These are phyloP conservation scores for Alectoris magna DNA, from an alignment of 2,797 vertebrate species.

Conservation along the genomic window DNA sequence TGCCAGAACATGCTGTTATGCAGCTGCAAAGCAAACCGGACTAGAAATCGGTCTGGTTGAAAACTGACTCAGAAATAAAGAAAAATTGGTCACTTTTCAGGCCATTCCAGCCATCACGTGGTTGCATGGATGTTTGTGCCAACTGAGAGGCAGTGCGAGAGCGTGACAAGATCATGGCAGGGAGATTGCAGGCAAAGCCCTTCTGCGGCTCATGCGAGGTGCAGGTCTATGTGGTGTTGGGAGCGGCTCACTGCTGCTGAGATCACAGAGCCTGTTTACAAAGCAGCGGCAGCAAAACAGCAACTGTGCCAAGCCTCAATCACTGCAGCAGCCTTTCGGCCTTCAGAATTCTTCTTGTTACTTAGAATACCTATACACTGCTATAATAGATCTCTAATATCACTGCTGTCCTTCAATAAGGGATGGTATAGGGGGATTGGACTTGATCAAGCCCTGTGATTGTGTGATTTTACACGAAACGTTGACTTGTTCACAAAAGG, in stretches of 20 bases:
- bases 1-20: background rate
- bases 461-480: background rate
- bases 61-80: background rate
- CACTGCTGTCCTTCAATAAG: background rate
- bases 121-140: background rate
- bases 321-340: background rate
- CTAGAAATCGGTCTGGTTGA: background rate
- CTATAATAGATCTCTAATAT: background rate
- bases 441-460: too few species aligned
- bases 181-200: background rate
- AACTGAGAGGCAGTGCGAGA: background rate
- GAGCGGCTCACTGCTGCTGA: background rate
- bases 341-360: background rate
- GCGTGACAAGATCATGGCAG: background rate
- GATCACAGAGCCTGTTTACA: background rate
- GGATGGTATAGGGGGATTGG: background rate
- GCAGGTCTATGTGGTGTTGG: accelerated
- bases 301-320: background rate
- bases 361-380: background rate
- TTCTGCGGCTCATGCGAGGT: background rate
- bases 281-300: background rate
- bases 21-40: constrained; percentile 11
- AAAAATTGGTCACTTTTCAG: background rate
- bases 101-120: background rate
- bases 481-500: background rate